Percentiles rank a stretch among this genome's conserved stretches.
phyloP scores from a whole-genome alignment of 2,888 invertebrate genomes.

The Nemotelus nigrinus region DNA sequence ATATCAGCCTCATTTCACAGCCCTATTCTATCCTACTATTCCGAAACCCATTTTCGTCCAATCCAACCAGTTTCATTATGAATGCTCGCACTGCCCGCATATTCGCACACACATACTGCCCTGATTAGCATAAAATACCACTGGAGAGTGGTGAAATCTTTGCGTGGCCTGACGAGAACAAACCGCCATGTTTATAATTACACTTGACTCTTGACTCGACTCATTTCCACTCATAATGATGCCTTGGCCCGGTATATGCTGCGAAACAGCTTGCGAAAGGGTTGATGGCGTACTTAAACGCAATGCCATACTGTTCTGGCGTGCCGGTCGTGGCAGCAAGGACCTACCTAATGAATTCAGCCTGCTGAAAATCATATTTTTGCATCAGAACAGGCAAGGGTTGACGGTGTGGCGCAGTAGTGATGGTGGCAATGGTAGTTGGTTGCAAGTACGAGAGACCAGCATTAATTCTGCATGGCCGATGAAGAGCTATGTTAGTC shows the following conservation, averaged over 20 bases:
- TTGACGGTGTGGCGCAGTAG: background rate
- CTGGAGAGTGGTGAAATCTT: background rate
- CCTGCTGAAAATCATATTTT: slow-evolving; percentile 32
- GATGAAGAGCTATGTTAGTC: slow-evolving; percentile 28
- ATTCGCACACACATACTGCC: background rate
- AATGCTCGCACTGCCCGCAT: background rate
- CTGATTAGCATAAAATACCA: slow-evolving; percentile 20
- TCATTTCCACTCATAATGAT: background rate
- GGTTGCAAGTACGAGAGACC: background rate
- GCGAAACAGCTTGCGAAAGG: slow-evolving; percentile 29
- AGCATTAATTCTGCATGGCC: slow-evolving; percentile 37
- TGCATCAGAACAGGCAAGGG: background rate
- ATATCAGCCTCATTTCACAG: no score
- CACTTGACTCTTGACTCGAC: background rate
- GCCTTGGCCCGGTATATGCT: background rate
- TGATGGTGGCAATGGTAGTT: background rate
- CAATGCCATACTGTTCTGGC: slow-evolving; percentile 4
- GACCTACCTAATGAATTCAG: background rate
- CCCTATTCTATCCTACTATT: no score
- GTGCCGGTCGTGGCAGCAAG: background rate
- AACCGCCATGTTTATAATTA: slow-evolving; percentile 29
- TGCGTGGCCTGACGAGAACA: background rate
- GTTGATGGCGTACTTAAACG: slow-evolving; percentile 44
- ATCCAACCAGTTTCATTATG: background rate
- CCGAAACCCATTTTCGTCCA: background rate